Evolutionary conservation across 1,140 invertebrate genomes (phyloP), one percentile per base, ranked within the genome.

Genomic region (Diorhabda elongata): DNA sequence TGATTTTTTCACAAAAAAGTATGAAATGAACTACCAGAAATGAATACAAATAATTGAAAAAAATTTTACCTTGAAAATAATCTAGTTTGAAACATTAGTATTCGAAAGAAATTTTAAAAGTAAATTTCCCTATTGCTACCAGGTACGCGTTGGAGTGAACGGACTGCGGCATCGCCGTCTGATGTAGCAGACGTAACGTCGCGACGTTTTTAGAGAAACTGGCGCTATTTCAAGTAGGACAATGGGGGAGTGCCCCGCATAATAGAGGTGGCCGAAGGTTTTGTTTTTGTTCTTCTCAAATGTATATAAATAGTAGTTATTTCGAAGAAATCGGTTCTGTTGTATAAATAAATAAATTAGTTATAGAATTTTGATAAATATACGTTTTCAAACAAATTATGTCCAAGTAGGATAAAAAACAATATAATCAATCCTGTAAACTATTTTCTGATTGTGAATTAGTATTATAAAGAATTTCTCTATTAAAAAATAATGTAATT

Each of bases 221-320:
- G 64, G 52, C 64, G 9, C 64, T 65, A 47, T 58, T 9, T 65
- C 64, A 65, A 65, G 47, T 65, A 58, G 64, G 26, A 6, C 64
- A 65, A 44, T 26, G 47, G 8, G 58, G 64, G 64, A 65, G 64
- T 57, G 64, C 64, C 42, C 26, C 59, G 59, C 26, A 42, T 42
- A 42, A 8, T 52, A 52, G 47, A 52, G 47, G 47, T 52, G 47
- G 47, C 47, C 2, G 47, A 52, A 52, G 47, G 47, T 52, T 52
- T 6, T 52, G 47, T 52, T 52, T 26, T 52, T 52, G 47, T 52
- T 52, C 3, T 52, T 26, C 1, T 26, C 26, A 26, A 26, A 26
- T 26, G 0, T 26, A 26, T 26, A 26, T 26, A 26, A 26, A 26
- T 26, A 26, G 26, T 26, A 26, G 26, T 26, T 26, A 26, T 26